Evolutionary conservation across 2,888 invertebrate genomes (phyloP).

Genomic region (Meandrusa payeni): DNA sequence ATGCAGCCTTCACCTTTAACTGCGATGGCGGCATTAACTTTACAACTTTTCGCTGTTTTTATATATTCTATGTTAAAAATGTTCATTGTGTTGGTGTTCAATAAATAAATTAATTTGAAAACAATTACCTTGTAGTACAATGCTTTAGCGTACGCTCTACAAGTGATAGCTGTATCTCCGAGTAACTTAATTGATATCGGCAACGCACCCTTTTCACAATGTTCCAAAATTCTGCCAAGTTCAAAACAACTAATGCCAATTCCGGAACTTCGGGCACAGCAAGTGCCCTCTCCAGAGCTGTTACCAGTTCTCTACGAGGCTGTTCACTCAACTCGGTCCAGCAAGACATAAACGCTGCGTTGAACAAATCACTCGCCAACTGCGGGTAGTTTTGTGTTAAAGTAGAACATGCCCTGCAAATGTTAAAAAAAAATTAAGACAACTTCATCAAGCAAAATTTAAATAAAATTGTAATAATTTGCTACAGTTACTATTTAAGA

Average conservation of each 20-base stretch:
- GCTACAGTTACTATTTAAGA: too few species aligned
- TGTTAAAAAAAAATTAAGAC: slow-evolving; percentile 4
- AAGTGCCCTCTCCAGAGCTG: slow-evolving; percentile 92
- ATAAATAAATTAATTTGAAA: too few species aligned
- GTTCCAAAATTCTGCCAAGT: slow-evolving; percentile 99
- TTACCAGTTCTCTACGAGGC: slow-evolving; percentile 91
- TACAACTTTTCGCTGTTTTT: too few species aligned
- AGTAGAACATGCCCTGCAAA: slow-evolving; percentile 90
- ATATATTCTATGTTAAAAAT: too few species aligned
- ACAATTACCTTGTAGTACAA: slow-evolving; percentile 82
- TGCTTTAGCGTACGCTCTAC: slow-evolving; percentile 87
- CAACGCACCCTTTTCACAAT: slow-evolving; percentile 97
- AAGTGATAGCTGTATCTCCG: slow-evolving; percentile 96
- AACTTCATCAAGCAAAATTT: too few species aligned
- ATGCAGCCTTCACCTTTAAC: too few species aligned
- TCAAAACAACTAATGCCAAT: slow-evolving; percentile 95
- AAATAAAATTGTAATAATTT: too few species aligned
- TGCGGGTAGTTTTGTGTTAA: slow-evolving; percentile 96
- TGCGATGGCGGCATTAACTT: too few species aligned
- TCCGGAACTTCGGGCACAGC: slow-evolving; percentile 96
- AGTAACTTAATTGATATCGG: slow-evolving; percentile 93
- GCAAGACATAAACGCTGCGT: slow-evolving; percentile 99
- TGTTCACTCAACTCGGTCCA: slow-evolving; percentile 96
- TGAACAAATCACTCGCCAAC: slow-evolving; percentile 95
- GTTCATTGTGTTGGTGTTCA: too few species aligned